These are phyloP conservation scores for Aptenodytes forsteri DNA, from an alignment of 2,113 vertebrate genomes.

Conservation along the genomic window DNA sequence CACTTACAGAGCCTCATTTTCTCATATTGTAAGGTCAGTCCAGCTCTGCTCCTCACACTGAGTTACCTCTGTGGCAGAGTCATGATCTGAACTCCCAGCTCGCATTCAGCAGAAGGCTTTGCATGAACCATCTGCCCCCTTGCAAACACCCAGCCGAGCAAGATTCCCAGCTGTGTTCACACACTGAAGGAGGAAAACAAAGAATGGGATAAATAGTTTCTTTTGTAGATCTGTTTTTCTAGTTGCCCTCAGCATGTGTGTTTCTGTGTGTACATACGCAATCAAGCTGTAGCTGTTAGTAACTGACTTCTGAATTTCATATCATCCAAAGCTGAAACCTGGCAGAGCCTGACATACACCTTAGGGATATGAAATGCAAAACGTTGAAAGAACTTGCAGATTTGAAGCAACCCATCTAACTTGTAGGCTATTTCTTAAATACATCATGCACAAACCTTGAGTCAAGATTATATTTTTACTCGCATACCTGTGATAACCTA, in stretches of 20 bases:
- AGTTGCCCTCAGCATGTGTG: neutral
- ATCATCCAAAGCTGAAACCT: neutral
- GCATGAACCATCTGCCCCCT: neutral
- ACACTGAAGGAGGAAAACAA: neutral
- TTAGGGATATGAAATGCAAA: neutral
- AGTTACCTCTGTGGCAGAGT: neutral
- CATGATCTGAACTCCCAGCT: accelerated
- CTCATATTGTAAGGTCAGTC: slow-evolving; percentile 21
- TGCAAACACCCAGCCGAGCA: neutral
- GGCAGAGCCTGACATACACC: neutral
- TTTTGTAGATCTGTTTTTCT: neutral
- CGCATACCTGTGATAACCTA: neutral
- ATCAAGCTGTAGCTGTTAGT: neutral
- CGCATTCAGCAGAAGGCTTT: neutral
- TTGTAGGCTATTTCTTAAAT: neutral
- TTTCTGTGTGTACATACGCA: neutral
- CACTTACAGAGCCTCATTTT: neutral
- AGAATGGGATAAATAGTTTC: neutral
- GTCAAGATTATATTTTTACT: neutral
- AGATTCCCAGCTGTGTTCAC: slow-evolving; percentile 24
- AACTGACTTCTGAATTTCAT: neutral
- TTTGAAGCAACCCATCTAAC: neutral
- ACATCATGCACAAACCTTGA: neutral
- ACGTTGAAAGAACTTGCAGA: neutral
- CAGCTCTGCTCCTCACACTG: slow-evolving; percentile 41